Base-by-base conservation (phyloP, 2,113 vertebrate genomes). In the Plestiodon gilberti region DNA sequence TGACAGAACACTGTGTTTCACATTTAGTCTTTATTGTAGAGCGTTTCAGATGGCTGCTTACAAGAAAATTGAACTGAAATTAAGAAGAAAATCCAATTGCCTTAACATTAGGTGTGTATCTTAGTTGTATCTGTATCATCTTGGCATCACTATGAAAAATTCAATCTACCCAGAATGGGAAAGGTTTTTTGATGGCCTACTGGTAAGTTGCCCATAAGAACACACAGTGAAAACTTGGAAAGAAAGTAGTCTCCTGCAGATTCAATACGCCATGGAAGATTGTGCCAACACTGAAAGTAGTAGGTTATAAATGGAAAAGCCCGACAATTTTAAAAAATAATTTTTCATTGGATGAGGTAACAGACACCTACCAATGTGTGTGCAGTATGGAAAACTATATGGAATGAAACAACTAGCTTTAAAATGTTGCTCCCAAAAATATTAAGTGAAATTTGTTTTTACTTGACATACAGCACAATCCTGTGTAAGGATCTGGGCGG, bases 21-120 rank as follows among this genome's bases (percentile, higher is more conserved):
- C 86, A 43, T 89, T 40, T 90, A 88, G 93, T 93, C 89, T 92
- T 93, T 91, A 92, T 93, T 94, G 92, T 93, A 95, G 90, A 94
- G 88, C 89, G 93, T 74, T 92, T 88, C 8, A 93, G 88, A 81
- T 87, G 93, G 90, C 0, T n/a, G 90, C 33, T 85, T 78, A 92
- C 89, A 91, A 88, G 91, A 93, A 77, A 87, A 64, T 87, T 84
- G 78, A 81, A 90, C 64, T 92, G 88, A 62, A 83, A 75, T 81
- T 81, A 90, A 90, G 89, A 87, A 52, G 91, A 92, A 79, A 85
- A 65, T 87, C 78, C 83, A 82, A 89, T 75, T 92, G 89, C 82
- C 91, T 92, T 95, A 90, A 95, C 93, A 94, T 93, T 89, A 78
- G 89, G 90, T 71, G 30, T 22, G 13, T 33, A 78, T 91, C 93